A percentile compares a stretch with the other conserved stretches of the same genome.
Conservation (phyloP, 1,140 invertebrate genomes). For the Philaenus spumarius region DNA sequence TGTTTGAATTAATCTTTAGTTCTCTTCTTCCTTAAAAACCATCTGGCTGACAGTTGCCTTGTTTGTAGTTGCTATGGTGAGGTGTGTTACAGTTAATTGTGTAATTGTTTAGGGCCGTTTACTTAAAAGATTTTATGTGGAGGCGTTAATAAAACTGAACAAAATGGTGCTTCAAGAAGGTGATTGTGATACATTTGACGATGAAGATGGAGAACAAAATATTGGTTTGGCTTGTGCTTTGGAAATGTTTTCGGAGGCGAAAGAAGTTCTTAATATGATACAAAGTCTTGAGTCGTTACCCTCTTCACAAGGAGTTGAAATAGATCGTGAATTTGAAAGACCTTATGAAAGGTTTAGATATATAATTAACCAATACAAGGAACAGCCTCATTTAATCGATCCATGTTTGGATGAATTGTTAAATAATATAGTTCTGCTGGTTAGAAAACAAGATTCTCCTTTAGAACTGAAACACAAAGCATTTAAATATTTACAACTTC, state of each 20-base stretch:
- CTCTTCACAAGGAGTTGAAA: conserved; percentile 39
- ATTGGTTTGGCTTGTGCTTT: conserved; percentile 51
- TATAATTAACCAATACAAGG: conserved; percentile 83
- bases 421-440: conserved; percentile 57
- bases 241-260: conserved; percentile 62
- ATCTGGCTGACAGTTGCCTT: no score
- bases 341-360: conserved; percentile 49
- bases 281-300: conserved; percentile 44
- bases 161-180: not conserved
- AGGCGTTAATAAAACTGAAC: no score
- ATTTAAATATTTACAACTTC: conserved; percentile 80
- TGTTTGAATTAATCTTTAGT: no score
- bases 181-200: not conserved
- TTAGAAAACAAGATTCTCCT: conserved; percentile 49
- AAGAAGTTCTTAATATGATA: conserved; percentile 56
- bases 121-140: no score
- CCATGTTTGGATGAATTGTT: conserved; percentile 73
- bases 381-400: conserved; percentile 91
- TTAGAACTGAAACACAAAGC: conserved; percentile 60
- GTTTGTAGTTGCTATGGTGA: no score
- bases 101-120: no score
- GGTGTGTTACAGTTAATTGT: no score
- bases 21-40: no score
- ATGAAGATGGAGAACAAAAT: conserved; percentile 23
- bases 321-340: conserved; percentile 40